Percentiles rank a stretch among this genome's conserved stretches.
Evolutionary conservation across 30 jellyfish, hydroid and myxozoan genomes (phyloP).

Genomic region (Aurelia aurita): DNA sequence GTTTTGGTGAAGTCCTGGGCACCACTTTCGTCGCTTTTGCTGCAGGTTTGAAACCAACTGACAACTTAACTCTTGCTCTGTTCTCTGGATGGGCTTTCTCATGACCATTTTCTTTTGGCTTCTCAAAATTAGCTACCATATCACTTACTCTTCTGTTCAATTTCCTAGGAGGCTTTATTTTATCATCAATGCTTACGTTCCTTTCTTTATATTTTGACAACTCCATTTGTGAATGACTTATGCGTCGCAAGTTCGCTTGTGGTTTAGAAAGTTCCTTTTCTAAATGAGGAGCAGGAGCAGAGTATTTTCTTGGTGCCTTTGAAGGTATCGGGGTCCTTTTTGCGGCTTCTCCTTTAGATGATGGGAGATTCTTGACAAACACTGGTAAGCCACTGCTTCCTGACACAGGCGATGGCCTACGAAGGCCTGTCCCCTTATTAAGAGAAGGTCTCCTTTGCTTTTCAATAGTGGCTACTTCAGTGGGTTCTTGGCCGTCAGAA

Average conservation of each 20-base stretch:
- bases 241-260: slow-evolving; percentile 12
- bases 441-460: neutral
- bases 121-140: slow-evolving; percentile 71
- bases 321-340: neutral
- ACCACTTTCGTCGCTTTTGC: neutral
- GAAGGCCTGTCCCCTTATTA: neutral
- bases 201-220: neutral
- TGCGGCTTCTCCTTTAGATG: neutral
- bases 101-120: slow-evolving; percentile 19
- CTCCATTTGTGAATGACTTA: slow-evolving; percentile 22
- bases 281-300: slow-evolving; percentile 9
- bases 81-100: neutral
- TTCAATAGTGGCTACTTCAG: neutral
- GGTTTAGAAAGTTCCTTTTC: slow-evolving; percentile 19
- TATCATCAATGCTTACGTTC: slow-evolving; percentile 13
- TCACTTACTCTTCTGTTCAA: slow-evolving; percentile 69
- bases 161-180: slow-evolving; percentile 47
- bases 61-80: neutral
- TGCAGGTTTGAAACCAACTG: neutral
- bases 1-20: neutral
- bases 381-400: slow-evolving; percentile 17
- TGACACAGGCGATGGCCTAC: neutral
- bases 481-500: too few species aligned
- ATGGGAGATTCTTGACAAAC: neutral
- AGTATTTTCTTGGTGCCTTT: slow-evolving; percentile 8